phyloP scores from a whole-genome alignment of 2,797 vertebrate species.

The Hypotaenidia philippensis region DNA sequence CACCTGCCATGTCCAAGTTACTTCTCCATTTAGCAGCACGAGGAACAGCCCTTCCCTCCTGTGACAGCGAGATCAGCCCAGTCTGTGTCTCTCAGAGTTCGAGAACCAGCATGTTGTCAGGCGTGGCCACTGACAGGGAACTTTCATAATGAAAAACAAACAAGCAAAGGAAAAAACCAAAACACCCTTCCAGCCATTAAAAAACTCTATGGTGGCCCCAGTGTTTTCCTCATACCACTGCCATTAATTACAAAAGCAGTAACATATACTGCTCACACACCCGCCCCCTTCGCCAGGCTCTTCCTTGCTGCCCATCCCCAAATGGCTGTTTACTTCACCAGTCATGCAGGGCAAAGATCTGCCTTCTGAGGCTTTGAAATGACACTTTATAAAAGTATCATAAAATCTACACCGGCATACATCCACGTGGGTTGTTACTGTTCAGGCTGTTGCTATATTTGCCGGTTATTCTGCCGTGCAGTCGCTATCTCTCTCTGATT shows the following conservation, averaged over 20 bases:
- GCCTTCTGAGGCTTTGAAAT: background rate
- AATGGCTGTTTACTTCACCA: background rate
- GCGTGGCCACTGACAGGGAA: background rate
- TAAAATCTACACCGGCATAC: background rate
- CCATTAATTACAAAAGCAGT: background rate
- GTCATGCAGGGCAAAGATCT: constrained; percentile 4
- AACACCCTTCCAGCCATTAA: accelerated
- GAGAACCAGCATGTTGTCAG: background rate
- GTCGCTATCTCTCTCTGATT: background rate
- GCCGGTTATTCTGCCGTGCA: accelerated
- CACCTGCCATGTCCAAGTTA: background rate
- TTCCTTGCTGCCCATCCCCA: background rate
- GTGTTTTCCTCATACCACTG: background rate
- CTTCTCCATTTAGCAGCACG: background rate
- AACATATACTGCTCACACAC: background rate
- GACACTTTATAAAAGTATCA: background rate
- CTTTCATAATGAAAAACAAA: background rate
- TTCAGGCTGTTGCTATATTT: background rate
- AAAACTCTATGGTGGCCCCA: background rate
- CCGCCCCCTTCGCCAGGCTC: background rate
- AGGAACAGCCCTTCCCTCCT: background rate
- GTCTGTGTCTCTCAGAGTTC: background rate
- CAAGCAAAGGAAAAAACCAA: background rate
- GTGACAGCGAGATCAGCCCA: background rate
- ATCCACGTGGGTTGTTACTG: background rate